A percentile compares a stretch with the other conserved stretches of the same genome.
These are phyloP conservation scores for Nannoperca australis DNA, from an alignment of 2,797 vertebrate species.

Conservation along the genomic window DNA sequence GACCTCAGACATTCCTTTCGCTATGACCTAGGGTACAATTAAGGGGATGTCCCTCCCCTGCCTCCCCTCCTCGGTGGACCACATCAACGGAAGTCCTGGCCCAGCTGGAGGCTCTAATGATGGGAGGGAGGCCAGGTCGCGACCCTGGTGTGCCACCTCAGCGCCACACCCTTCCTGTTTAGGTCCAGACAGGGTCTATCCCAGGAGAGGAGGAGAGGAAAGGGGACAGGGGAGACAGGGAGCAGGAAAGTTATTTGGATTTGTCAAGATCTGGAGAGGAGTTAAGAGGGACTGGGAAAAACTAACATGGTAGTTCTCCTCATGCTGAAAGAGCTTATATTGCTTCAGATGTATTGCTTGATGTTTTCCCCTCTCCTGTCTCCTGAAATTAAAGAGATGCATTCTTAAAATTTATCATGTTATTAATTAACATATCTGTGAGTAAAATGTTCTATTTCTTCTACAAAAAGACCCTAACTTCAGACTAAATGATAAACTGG, in stretches of 20 bases:
- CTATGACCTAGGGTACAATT: conserved; percentile 88
- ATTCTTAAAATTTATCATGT: no score
- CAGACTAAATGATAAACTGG: conserved; percentile 1
- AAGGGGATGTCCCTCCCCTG: conserved; percentile 85
- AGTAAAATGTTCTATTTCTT: conserved; percentile 24
- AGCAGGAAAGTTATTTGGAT: conserved; percentile 50
- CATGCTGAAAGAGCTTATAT: conserved; percentile 25
- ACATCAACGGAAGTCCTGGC: conserved; percentile 85
- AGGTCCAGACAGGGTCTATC: conserved; percentile 73
- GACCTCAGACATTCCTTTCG: conserved; percentile 89
- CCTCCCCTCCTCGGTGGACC: conserved; percentile 82
- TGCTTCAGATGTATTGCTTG: neutral
- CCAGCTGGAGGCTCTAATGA: conserved; percentile 85
- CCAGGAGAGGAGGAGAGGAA: conserved; percentile 55
- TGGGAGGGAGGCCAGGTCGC: conserved; percentile 83
- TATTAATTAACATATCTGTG: conserved; percentile 8
- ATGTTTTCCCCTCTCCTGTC: neutral
- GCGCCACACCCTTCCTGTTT: conserved; percentile 84
- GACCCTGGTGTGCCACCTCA: conserved; percentile 85
- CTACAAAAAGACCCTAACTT: conserved; percentile 11
- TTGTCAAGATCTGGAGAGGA: conserved; percentile 40
- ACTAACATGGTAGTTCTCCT: neutral
- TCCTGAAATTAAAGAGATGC: conserved; percentile 6
- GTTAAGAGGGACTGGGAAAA: conserved; percentile 28
- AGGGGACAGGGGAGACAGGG: conserved; percentile 49